Base-by-base conservation (phyloP, 2,797 vertebrate genomes). In the Coilia nasus region DNA sequence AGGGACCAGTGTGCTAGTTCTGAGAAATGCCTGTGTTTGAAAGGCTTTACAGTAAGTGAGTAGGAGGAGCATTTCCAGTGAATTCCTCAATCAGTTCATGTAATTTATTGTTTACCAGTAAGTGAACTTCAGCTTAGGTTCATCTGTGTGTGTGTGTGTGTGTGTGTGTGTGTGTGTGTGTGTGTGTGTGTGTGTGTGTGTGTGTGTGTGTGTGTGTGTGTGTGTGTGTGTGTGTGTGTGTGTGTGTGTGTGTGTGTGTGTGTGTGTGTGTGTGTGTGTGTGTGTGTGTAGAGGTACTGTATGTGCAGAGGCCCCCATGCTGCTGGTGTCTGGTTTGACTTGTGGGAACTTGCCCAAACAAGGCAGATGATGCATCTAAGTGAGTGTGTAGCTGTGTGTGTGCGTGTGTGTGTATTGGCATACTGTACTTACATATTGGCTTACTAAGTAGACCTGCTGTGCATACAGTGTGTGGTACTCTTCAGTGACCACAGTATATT, bases 321-420 rank as follows among this genome's bases (percentile, higher is more conserved):
- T 28, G 23, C 25, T 15, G 23, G 31, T 75, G 67, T 41, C 28
- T 75, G 67, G 67, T 85, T 4, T 14, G 80, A 67, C 56, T 35
- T 81, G 87, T 81, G 71, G 81, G 81, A 81, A 15, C 81, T 31
- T 82, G 85, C 56, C 31, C 50, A 50, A 28, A 82, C 67, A 86
- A 50, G 81, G 84, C n/a, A 0, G 83, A 84, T 84, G 21, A 44
- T 56, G 62, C 84, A 60, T 87, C 56, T 62, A 71, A 62, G 80
- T 0, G 75, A 75, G 83, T 84, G 50, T 87, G 57, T 64, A 64
- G 56, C 78, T 0, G 75, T 81, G 83, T 84, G 56, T 86, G 71
- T 81, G 81, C 0, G 25, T 86, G 50, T 83, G 31, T 21, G 28
- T 14, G 80, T 85, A 31, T 17, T 35, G 28, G 11, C 64, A 35